Evolutionary conservation across 2,888 invertebrate species (phyloP).

Genomic region (Salticus scenicus): DNA sequence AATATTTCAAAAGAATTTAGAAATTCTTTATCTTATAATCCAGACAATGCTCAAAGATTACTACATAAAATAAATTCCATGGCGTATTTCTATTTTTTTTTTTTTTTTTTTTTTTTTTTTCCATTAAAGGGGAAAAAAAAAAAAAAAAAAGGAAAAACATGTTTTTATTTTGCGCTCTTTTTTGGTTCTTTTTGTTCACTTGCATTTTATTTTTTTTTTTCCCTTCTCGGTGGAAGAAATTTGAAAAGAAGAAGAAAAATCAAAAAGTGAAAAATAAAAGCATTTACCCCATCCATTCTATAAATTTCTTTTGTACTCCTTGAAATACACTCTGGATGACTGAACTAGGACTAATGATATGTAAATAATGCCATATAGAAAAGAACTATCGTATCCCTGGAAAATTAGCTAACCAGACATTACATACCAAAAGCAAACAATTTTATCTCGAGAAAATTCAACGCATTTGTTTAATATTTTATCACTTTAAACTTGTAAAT

Average conservation of each 20-base stretch:
- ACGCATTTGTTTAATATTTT: too few species aligned
- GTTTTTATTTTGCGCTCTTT: conserved; percentile 14
- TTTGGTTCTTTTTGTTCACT: neutral
- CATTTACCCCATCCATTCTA: conserved; percentile 27
- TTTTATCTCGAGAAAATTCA: too few species aligned
- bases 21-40: too few species aligned
- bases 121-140: too few species aligned
- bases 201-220: neutral
- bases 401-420: too few species aligned
- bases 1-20: neutral
- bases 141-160: too few species aligned
- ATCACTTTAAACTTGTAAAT: too few species aligned
- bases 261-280: conserved; percentile 64
- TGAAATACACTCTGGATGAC: conserved; percentile 50
- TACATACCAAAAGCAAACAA: too few species aligned
- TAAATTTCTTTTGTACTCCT: conserved; percentile 55
- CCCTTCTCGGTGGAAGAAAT: neutral
- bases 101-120: too few species aligned
- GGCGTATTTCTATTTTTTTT: too few species aligned
- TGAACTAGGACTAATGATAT: conserved; percentile 59
- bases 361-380: conserved; percentile 39
- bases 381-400: conserved; percentile 6
- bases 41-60: neutral
- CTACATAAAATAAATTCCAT: neutral
- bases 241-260: conserved; percentile 37